phyloP scores from a whole-genome alignment of 2,888 invertebrate species.

The Stenolophus ochropezus region DNA sequence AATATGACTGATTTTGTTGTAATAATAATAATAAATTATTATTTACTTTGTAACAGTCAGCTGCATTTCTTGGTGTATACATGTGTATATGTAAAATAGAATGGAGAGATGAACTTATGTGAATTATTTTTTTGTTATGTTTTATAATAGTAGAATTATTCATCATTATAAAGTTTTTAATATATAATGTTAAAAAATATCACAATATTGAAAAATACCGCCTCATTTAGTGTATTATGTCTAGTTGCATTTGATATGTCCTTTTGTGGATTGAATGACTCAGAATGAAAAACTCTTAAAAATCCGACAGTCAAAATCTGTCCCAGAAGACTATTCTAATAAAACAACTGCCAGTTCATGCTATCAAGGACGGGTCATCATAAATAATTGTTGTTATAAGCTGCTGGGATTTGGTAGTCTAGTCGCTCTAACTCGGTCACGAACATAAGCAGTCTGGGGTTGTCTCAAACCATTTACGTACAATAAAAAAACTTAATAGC shows the following conservation, averaged over 20 bases:
- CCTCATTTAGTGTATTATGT: conserved; percentile 36
- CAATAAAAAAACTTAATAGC: conserved; percentile 26
- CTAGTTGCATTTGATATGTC: conserved; percentile 33
- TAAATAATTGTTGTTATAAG: conserved; percentile 56
- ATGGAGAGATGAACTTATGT: too few relatives aligned
- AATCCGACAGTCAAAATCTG: conserved; percentile 30
- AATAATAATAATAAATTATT: too few relatives aligned
- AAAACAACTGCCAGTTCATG: conserved; percentile 56
- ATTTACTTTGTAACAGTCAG: too few relatives aligned
- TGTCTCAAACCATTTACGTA: not conserved
- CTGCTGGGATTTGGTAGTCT: conserved; percentile 39
- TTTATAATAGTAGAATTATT: too few relatives aligned
- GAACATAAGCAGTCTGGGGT: conserved; percentile 19
- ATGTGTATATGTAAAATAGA: too few relatives aligned
- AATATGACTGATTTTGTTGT: too few relatives aligned
- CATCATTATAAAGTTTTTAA: too few relatives aligned
- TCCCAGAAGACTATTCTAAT: conserved; percentile 50
- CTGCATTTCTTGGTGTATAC: too few relatives aligned
- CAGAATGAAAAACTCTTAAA: conserved; percentile 43
- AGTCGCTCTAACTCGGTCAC: conserved; percentile 19
- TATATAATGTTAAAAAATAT: too few relatives aligned
- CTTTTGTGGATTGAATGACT: conserved; percentile 38
- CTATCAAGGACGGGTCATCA: conserved; percentile 56
- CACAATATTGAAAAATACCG: not conserved
- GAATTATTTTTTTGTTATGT: too few relatives aligned